Evolutionary conservation across 2,113 vertebrate species (phyloP).

Genomic region (Malurus alboscapulatus): DNA sequence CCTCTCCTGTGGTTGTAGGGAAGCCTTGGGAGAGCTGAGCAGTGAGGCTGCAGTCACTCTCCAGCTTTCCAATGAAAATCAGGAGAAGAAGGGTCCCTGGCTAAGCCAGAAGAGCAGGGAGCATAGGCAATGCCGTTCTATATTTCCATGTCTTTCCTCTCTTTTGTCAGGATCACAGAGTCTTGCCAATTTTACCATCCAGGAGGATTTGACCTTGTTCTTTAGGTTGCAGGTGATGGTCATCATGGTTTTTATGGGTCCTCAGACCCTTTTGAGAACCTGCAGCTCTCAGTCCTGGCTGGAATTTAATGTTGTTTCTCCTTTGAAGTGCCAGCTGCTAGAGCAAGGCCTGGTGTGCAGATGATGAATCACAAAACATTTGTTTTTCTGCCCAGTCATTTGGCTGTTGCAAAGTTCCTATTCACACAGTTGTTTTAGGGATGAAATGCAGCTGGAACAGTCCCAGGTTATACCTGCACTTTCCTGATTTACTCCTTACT

Average conservation of each 20-base stretch:
- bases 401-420: neutral
- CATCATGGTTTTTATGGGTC: neutral
- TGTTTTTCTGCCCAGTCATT: neutral
- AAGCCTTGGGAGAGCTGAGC: neutral
- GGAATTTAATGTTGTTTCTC: neutral
- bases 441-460: neutral
- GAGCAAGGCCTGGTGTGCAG: neutral
- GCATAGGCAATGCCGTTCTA: neutral
- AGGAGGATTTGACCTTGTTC: neutral
- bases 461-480: neutral
- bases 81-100: neutral
- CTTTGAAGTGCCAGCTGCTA: neutral
- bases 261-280: neutral
- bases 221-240: neutral
- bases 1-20: neutral
- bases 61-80: neutral
- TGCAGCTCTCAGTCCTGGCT: neutral
- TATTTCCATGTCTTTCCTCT: neutral
- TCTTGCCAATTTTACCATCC: neutral
- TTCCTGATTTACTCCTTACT: neutral
- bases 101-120: neutral
- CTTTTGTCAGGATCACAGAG: neutral
- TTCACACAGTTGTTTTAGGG: neutral
- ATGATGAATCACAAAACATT: neutral
- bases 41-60: neutral